Evolutionary conservation across 2,113 vertebrate species (phyloP).

Genomic region (Danionella cerebrum): DNA sequence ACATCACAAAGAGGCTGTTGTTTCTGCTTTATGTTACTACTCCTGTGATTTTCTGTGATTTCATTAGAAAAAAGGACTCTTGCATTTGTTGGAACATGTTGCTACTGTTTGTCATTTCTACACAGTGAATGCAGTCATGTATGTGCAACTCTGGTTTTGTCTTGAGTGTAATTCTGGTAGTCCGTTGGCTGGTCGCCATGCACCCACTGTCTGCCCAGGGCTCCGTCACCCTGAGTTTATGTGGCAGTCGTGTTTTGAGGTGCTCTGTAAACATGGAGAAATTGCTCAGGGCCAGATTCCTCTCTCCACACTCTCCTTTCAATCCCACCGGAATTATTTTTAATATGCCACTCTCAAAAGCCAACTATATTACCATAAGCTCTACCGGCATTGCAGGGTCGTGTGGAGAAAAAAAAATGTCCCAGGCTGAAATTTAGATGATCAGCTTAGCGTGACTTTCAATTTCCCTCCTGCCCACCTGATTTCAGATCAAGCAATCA

Average conservation of each 20-base stretch:
- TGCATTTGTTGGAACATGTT: no score
- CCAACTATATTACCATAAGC: slow-evolving; percentile 37
- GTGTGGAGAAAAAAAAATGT: slow-evolving; percentile 25
- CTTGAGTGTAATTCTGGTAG: not conserved
- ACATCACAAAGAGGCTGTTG: no score
- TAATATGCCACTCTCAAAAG: slow-evolving; percentile 37
- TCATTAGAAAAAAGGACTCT: no score
- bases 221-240: slow-evolving; percentile 23
- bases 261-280: slow-evolving; percentile 33
- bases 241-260: slow-evolving; percentile 35
- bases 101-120: no score
- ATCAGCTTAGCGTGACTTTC: slow-evolving; percentile 19
- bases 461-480: not conserved
- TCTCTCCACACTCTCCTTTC: slow-evolving; percentile 28
- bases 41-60: no score
- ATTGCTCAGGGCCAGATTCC: slow-evolving; percentile 24
- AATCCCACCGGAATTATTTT: slow-evolving; percentile 35
- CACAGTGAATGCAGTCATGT: no score
- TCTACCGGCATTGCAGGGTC: slow-evolving; percentile 17
- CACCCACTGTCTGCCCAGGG: slow-evolving; percentile 3
- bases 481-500: slow-evolving; percentile 7
- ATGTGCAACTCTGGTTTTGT: not conserved
- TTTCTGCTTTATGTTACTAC: no score
- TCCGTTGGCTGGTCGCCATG: not conserved
- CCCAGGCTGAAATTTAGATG: slow-evolving; percentile 15